These are phyloP conservation scores for Brachionus sp. DNA, from an alignment of 1,140 invertebrate species.

Conservation along the genomic window DNA sequence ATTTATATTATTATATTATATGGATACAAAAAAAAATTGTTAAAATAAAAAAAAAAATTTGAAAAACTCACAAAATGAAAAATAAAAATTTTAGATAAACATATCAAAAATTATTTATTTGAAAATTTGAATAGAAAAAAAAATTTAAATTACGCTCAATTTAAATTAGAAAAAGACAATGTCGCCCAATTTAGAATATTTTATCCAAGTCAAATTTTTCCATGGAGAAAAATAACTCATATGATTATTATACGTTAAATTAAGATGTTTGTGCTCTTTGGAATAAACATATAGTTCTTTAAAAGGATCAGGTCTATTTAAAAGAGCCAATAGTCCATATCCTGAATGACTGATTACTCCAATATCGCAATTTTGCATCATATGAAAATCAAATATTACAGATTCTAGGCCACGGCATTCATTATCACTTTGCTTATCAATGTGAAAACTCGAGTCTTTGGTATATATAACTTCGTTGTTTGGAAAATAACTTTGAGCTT, in stretches of 20 bases:
- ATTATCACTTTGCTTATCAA: not conserved
- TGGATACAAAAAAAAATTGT: too few species aligned
- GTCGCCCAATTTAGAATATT: not conserved
- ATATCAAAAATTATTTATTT: too few species aligned
- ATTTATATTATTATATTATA: too few species aligned
- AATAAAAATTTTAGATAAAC: too few species aligned
- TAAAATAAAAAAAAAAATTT: too few species aligned
- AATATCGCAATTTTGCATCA: slow-evolving; percentile 31
- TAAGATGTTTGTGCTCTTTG: not conserved
- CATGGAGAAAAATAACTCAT: not conserved
- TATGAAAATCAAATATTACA: slow-evolving; percentile 34
- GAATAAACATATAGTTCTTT: slow-evolving; percentile 20
- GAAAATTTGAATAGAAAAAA: too few species aligned
- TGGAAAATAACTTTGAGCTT: not conserved
- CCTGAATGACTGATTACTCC: not conserved
- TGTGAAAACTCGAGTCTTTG: not conserved
- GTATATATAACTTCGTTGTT: not conserved
- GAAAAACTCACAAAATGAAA: too few species aligned
- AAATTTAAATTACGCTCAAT: not conserved
- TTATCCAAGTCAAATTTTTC: slow-evolving; percentile 10
- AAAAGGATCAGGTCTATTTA: slow-evolving; percentile 2
- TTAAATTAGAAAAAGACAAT: not conserved
- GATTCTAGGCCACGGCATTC: not conserved
- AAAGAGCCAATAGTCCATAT: not conserved
- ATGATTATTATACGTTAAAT: not conserved